Evolutionary conservation across 2,113 vertebrate genomes (phyloP).

Genomic region (Geothlypis trichas): DNA sequence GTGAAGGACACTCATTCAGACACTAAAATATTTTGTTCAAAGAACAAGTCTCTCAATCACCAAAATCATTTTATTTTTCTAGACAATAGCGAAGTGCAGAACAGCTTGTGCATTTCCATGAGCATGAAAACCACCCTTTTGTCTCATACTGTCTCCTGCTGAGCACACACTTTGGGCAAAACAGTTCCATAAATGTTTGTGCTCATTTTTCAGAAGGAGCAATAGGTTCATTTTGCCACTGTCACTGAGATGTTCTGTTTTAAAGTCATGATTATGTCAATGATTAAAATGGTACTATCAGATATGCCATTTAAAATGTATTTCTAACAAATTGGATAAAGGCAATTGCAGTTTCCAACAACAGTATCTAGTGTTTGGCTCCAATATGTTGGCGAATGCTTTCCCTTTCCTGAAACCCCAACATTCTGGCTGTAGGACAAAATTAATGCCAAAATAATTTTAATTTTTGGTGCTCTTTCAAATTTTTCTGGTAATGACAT

Average conservation of each 20-base stretch:
- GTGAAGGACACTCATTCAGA: neutral
- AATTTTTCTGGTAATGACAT: neutral
- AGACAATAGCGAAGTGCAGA: neutral
- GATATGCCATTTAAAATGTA: neutral
- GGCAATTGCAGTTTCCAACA: neutral
- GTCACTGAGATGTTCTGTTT: neutral
- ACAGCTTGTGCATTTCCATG: neutral
- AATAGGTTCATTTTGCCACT: neutral
- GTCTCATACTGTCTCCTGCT: neutral
- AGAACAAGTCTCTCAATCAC: neutral
- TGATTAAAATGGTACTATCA: neutral
- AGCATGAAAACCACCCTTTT: neutral
- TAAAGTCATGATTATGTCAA: neutral
- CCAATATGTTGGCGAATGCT: neutral
- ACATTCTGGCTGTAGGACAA: neutral
- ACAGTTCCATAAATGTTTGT: neutral
- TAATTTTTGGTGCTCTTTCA: neutral
- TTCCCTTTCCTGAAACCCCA: neutral
- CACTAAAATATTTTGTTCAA: neutral
- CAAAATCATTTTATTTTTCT: neutral
- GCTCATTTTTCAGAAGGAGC: neutral
- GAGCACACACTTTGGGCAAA: neutral
- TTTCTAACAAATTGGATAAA: neutral
- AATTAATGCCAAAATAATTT: constrained; percentile 7
- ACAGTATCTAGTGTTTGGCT: neutral